phyloP scores from a whole-genome alignment of 2,113 vertebrate genomes.

The Prolemur simus region DNA sequence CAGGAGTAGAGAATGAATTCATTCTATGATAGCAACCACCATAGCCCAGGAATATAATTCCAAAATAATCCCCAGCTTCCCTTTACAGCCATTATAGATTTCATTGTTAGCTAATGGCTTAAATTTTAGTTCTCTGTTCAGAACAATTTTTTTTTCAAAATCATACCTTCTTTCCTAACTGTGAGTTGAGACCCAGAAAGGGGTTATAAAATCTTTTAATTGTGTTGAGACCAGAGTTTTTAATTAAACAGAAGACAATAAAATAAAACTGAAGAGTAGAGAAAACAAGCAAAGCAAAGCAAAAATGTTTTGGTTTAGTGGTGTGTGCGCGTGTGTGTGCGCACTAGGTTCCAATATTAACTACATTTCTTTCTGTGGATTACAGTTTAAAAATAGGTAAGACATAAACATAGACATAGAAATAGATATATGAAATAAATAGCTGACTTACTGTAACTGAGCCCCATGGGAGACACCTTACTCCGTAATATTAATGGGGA shows the following conservation, averaged over 20 bases:
- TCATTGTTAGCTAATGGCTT: neutral
- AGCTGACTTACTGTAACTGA: neutral
- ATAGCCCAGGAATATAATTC: neutral
- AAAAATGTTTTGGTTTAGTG: neutral
- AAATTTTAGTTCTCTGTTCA: neutral
- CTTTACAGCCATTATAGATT: neutral
- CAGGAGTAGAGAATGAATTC: neutral
- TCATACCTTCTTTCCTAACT: neutral
- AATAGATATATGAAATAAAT: neutral
- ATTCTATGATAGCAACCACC: neutral
- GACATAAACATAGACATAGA: neutral
- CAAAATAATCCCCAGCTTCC: neutral
- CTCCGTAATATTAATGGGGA: neutral
- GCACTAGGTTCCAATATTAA: neutral
- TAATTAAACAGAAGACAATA: slow-evolving; percentile 25
- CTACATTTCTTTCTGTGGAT: neutral
- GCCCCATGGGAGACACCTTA: neutral
- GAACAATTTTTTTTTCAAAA: neutral
- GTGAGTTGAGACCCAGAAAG: neutral
- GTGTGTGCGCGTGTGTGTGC: neutral
- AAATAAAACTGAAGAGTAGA: neutral
- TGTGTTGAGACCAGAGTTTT: neutral
- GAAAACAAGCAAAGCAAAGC: neutral
- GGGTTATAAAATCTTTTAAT: neutral
- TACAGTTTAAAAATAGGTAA: neutral